A percentile compares a stretch with the other conserved stretches of the same genome.
Conservation (phyloP, 2,797 vertebrate species). For the Coracias cyanogaster region DNA sequence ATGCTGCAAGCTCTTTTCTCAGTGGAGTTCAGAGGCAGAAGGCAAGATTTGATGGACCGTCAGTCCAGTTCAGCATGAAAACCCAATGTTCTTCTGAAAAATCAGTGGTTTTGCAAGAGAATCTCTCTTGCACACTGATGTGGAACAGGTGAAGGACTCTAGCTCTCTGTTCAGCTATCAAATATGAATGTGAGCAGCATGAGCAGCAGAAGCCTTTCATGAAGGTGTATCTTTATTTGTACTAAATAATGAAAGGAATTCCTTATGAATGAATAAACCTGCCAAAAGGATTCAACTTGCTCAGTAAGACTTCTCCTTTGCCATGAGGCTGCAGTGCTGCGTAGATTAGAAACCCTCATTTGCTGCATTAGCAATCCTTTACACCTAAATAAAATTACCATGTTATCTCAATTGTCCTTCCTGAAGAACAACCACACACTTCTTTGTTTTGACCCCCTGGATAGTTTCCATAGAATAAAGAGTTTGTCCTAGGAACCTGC, state of each 20-base stretch:
- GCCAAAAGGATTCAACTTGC: conserved; percentile 18
- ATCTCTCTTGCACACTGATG: neutral
- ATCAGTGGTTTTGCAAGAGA: neutral
- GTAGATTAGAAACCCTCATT: neutral
- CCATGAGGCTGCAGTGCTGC: neutral
- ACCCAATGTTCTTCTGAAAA: neutral
- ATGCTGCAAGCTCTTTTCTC: neutral
- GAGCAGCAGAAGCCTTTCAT: conserved; percentile 29
- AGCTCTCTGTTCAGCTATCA: neutral
- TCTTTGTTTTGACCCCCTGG: neutral
- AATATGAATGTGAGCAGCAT: conserved; percentile 17
- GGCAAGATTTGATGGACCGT: neutral
- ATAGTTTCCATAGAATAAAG: conserved; percentile 8
- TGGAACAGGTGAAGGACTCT: neutral
- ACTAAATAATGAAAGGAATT: conserved; percentile 65
- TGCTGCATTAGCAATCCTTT: neutral
- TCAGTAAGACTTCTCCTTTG: neutral
- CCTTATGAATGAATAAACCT: conserved; percentile 55
- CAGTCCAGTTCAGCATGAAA: neutral
- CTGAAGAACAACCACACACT: neutral
- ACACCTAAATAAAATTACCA: neutral
- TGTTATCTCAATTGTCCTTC: neutral
- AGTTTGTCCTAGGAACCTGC: neutral
- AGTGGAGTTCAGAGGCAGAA: neutral
- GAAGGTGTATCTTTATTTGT: conserved; percentile 34